Conservation (phyloP, 2,797 vertebrate genomes). For the Simalia tracyae region DNA sequence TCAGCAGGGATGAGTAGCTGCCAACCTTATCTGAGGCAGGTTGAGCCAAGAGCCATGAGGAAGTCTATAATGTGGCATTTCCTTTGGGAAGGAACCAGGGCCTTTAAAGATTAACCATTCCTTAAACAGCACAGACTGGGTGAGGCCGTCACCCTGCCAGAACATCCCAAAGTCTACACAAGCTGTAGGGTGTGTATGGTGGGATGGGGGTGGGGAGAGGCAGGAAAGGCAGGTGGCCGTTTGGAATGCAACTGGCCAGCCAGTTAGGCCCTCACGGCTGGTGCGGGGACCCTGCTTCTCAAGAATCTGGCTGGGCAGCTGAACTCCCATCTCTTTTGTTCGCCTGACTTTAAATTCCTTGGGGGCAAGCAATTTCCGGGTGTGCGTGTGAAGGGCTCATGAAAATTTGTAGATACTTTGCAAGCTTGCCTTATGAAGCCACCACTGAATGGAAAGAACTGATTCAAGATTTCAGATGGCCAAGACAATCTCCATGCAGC, state of each 20-base stretch:
- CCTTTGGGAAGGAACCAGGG: neutral
- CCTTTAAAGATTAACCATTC: slow-evolving; percentile 30
- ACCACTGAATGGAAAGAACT: neutral
- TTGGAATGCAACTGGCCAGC: neutral
- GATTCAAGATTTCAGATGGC: neutral
- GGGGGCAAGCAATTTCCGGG: neutral
- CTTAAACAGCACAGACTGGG: neutral
- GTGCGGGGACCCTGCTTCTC: neutral
- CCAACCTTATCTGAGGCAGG: neutral
- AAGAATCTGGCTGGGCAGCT: neutral
- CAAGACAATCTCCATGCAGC: neutral
- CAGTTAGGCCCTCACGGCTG: neutral
- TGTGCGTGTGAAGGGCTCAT: neutral
- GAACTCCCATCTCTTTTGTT: neutral
- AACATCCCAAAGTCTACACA: neutral
- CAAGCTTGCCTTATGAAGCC: neutral
- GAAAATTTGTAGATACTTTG: neutral
- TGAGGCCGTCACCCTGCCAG: neutral
- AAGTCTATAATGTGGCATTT: neutral
- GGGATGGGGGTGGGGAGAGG: too few species aligned
- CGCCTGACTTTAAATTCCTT: neutral
- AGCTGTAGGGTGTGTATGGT: neutral
- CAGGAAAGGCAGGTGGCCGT: too few species aligned
- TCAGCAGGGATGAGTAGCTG: neutral
- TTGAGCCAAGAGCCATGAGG: neutral